Evolutionary conservation across 2,888 invertebrate species (phyloP), one percentile per base, ranked within the genome.

Genomic region (Hydropsyche betteni): DNA sequence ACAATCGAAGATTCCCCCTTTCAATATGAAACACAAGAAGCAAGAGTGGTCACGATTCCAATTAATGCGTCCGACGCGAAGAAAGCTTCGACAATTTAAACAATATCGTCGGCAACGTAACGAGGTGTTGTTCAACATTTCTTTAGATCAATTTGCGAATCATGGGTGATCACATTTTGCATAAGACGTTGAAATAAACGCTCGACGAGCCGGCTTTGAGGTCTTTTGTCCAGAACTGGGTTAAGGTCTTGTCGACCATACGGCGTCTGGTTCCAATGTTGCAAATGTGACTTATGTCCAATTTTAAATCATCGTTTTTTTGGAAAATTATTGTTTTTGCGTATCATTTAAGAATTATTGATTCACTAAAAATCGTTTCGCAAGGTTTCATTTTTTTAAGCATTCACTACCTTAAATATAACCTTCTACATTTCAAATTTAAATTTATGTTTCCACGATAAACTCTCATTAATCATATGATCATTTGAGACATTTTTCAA

Each of bases 161-260:
- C 14, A n/a, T 55, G 12, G 8, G 34, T 24, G 5, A 38, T 68
- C 14, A 34, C 4, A 38, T 68, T 68, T 33, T 68, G 36, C 16
- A 36, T n/a, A 68, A 38, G 5, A 68, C 4, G 14, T n/a, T 7
- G n/a, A 14, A n/a, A 12, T 34, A 24, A 12, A 10, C 4, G 7
- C 10, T 33, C 34, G 12, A 14, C 53, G 38, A 58, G 2, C 24
- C 24, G 58, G n/a, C 58, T 24, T n/a, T 16, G 34, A 55, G 58
- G 55, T 76, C 74, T 69, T 44, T 55, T 75, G 69, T 55, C 36
- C 34, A 12, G 36, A 72, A 44, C 72, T 72, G 44, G 72, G 72
- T 72, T 72, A 72, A 72, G 72, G 72, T 72, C 72, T 55, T 36
- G 33, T 50, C 61, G 72, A 72, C 58, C 72, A 72, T 61, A 72